Evolutionary conservation across 2,113 vertebrate species (phyloP), one percentile per base, ranked within the genome.

Genomic region (Mastomys natalensis): DNA sequence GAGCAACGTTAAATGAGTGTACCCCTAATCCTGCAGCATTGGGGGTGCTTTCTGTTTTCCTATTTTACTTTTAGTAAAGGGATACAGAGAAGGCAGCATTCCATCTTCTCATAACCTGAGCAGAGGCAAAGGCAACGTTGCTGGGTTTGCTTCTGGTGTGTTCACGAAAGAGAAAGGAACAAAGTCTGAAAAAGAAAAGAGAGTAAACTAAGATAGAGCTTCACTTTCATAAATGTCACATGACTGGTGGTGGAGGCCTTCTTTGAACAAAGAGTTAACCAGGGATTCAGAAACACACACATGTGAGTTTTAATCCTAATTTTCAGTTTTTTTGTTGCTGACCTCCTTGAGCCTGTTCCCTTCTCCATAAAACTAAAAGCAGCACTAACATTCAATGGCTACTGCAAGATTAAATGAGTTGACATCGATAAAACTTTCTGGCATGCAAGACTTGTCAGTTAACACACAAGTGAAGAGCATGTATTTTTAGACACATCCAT

Each of bases 1-100:
- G 48, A 72, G 73, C 43, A 51, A 76, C 73, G 66, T 60, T 51
- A 91, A 96, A 97, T 91, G 90, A 95, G 60, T 87, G 21, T 55
- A 89, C 86, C 93, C 2, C 19, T 68, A 89, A 84, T 66, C 77
- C 90, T 72, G 43, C 22, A 68, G 80, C 58, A 40, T 34, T 53
- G 45, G 24, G 86, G 87, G n/a, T 29, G 78, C 78, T 96, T 89
- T 95, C 51, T 21, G 64, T 87, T 95, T 90, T 97, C 19, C 48
- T 64, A 10, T 64, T 93, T 91, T 74, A 11, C 82, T 96, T 94
- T 77, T 95, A 81, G 92, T 10, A 74, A 94, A 91, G 62, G 66
- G 43, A 60, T 82, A 16, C 37, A 91, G 62, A 93, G 68, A 45
- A 89, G 82, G 82, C 40, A 90, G 48, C 4, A 88, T 81, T 73